A percentile compares a stretch with the other conserved stretches of the same genome.
Conservation (phyloP, 2,113 vertebrate genomes). For the Lota lota region DNA sequence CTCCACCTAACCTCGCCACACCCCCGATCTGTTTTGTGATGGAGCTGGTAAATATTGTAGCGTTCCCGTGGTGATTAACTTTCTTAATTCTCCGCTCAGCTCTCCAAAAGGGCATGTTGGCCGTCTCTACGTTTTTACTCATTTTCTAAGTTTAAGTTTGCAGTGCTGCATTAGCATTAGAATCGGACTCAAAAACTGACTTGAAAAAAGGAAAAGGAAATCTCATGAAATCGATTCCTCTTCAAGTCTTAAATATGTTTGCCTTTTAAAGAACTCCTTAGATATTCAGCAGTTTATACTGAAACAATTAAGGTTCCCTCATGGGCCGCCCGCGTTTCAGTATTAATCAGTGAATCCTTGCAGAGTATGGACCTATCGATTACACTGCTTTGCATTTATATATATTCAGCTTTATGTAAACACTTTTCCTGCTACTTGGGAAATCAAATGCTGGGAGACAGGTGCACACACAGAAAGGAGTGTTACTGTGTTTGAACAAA, state of each 20-base stretch:
- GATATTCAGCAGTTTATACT: constrained; percentile 57
- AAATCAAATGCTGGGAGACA: constrained; percentile 16
- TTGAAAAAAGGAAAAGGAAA: too few relatives aligned
- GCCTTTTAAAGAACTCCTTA: constrained; percentile 42
- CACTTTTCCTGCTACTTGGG: constrained; percentile 28
- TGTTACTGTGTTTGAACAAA: too few relatives aligned
- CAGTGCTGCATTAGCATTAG: constrained; percentile 31
- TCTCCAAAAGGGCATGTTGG: constrained; percentile 26
- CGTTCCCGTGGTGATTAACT: constrained; percentile 29
- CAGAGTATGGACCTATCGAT: constrained; percentile 43
- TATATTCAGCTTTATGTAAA: constrained; percentile 36
- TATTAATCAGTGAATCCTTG: constrained; percentile 56
- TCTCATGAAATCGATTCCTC: constrained; percentile 38
- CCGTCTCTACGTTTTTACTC: too few relatives aligned
- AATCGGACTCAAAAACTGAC: constrained; percentile 35
- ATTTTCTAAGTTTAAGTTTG: neutral
- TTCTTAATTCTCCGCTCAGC: constrained; percentile 32
- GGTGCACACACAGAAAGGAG: constrained; percentile 3
- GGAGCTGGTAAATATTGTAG: constrained; percentile 31
- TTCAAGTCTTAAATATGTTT: constrained; percentile 48
- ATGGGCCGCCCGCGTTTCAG: constrained; percentile 42
- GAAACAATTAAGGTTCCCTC: constrained; percentile 56
- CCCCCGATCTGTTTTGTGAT: constrained; percentile 12
- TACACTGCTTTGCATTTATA: constrained; percentile 41
- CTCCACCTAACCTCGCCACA: too few relatives aligned